A percentile compares a stretch with the other conserved stretches of the same genome.
Conservation (phyloP, 2,113 vertebrate species). For the Gymnogyps californianus region DNA sequence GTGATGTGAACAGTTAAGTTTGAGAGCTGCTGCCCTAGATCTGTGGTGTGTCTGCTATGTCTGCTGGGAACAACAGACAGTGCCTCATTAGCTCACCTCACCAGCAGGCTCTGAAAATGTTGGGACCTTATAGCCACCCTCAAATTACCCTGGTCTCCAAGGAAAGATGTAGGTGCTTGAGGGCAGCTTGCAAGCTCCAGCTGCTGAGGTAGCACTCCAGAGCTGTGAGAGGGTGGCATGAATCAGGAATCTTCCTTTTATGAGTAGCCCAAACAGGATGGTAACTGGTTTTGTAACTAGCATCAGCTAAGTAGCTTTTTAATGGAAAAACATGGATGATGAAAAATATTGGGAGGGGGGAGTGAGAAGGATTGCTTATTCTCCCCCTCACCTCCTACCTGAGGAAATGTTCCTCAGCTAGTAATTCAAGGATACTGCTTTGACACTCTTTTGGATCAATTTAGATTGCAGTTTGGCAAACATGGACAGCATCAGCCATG, state of each 20-base stretch:
- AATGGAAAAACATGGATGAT: not conserved
- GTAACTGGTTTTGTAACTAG: not conserved
- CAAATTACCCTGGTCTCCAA: not conserved
- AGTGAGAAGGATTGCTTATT: not conserved
- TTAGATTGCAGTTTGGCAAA: not conserved
- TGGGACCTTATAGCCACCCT: not conserved
- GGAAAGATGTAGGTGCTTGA: not conserved
- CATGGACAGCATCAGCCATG: not conserved
- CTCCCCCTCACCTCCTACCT: accelerated
- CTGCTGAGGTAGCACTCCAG: not conserved
- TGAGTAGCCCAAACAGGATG: not conserved
- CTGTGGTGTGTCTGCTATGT: not conserved
- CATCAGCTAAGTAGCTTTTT: not conserved
- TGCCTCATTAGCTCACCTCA: not conserved
- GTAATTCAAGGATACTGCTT: not conserved
- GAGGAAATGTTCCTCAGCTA: not conserved
- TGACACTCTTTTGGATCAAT: not conserved
- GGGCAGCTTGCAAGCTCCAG: not conserved
- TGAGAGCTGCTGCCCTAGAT: not conserved
- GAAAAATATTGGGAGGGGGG: not conserved
- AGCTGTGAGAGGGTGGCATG: not conserved
- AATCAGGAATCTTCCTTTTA: not conserved
- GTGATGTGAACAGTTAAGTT: not conserved
- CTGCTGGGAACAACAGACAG: not conserved
- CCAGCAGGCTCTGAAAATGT: not conserved